Percentiles rank a stretch among this genome's conserved stretches.
These are phyloP conservation scores for Anarhynchus alexandrinus DNA, from an alignment of 2,113 vertebrate genomes.

Conservation along the genomic window DNA sequence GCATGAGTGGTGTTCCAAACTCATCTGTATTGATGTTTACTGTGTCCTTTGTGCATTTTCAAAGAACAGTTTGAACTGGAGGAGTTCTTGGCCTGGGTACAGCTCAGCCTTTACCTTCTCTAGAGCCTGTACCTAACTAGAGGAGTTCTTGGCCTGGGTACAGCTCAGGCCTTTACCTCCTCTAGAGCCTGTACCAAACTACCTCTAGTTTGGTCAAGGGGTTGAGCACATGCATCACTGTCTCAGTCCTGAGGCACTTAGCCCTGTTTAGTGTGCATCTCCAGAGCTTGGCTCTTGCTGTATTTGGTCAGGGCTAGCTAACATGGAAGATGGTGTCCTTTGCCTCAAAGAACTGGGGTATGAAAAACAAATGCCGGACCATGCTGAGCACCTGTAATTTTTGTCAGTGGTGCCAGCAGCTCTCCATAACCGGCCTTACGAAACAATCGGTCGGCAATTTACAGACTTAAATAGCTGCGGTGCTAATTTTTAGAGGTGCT, in stretches of 20 bases:
- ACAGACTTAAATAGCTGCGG: not conserved
- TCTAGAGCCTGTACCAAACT: not conserved
- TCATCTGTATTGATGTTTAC: not conserved
- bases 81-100: not conserved
- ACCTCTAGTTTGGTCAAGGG: not conserved
- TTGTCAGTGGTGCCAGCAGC: not conserved
- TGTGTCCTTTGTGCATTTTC: not conserved
- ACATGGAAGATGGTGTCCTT: fast-evolving
- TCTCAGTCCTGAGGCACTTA: not conserved
- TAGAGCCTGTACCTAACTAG: not conserved
- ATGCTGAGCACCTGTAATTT: not conserved
- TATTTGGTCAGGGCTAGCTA: not conserved
- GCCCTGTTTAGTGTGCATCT: fast-evolving
- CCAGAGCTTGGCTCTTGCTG: not conserved
- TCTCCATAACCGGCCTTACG: fast-evolving
- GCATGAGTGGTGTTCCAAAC: not conserved
- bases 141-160: not conserved
- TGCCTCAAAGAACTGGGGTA: not conserved
- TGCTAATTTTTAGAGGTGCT: slow-evolving; percentile 51
- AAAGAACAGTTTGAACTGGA: not conserved
- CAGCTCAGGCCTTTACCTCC: not conserved
- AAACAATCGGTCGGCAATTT: slow-evolving; percentile 1
- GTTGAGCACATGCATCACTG: not conserved
- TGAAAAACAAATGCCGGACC: not conserved
- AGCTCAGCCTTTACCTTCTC: not conserved